Evolutionary conservation across 2,888 invertebrate genomes (phyloP).

Genomic region (Spodoptera exigua): DNA sequence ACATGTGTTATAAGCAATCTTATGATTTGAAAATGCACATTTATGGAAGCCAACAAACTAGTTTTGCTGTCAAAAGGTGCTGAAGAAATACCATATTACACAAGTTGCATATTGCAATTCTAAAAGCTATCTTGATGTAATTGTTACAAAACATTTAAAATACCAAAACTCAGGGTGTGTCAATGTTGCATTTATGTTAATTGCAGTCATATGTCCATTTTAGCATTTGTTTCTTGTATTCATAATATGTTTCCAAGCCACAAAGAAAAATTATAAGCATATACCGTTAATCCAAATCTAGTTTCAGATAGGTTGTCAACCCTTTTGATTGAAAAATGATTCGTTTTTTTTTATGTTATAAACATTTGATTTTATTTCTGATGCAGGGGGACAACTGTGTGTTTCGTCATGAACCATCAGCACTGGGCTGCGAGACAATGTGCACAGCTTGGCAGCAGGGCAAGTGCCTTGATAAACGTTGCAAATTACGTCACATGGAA

Average conservation of each 20-base stretch:
- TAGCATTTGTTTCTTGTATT: slow-evolving; percentile 33
- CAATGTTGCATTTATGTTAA: slow-evolving; percentile 6
- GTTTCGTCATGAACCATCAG: slow-evolving; percentile 95
- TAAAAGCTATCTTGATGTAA: not conserved
- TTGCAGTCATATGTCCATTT: slow-evolving; percentile 15
- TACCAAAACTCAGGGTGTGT: not conserved
- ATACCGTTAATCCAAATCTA: too few relatives aligned
- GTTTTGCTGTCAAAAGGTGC: slow-evolving; percentile 3
- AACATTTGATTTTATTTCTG: slow-evolving; percentile 38
- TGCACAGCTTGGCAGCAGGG: slow-evolving; percentile 95
- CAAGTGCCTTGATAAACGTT: slow-evolving; percentile 93
- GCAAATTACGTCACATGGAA: slow-evolving; percentile 96
- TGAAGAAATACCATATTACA: not conserved
- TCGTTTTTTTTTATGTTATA: too few relatives aligned
- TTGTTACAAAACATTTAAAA: not conserved
- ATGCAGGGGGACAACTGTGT: slow-evolving; percentile 93
- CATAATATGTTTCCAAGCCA: not conserved
- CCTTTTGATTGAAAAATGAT: too few relatives aligned
- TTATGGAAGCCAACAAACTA: not conserved
- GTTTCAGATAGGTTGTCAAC: too few relatives aligned
- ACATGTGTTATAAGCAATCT: not conserved
- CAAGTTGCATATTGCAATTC: not conserved
- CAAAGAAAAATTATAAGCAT: too few relatives aligned
- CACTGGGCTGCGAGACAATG: slow-evolving; percentile 94
- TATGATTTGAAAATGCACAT: not conserved